Evolutionary conservation across 2,888 invertebrate species (phyloP), one percentile per base, ranked within the genome.

Genomic region (Thalpophila matura): DNA sequence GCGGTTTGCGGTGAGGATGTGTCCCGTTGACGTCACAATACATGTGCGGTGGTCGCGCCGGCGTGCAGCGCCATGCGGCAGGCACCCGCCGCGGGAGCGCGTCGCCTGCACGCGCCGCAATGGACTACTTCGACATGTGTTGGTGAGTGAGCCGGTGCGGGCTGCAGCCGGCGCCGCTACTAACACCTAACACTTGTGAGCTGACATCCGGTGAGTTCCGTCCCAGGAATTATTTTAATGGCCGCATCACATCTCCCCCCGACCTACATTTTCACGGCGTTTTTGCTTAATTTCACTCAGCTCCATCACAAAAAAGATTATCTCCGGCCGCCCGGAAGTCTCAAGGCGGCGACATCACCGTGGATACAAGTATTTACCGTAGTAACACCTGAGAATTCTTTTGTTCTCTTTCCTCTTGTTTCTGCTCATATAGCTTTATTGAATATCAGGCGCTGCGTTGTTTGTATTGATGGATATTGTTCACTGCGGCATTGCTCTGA

Each of bases 91-190:
- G 65, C 76, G 80, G 61, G 62, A n/a, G 74, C n/a, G 68, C 75
- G 74, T 72, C 45, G 47, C 54, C 58, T 68, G 60, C 57, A 56
- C 75, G 80, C 84, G 84, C 76, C 72, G 47, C 82, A 77, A 91
- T 92, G 92, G 91, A 90, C 75, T 91, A 92, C 84, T 91, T 93
- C 86, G 89, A 89, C 77, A 90, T 94, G 92, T 94, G 94, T 86
- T 94, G 94, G 94, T 94, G 93, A 94, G 94, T 93, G 86, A 81
- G 37, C 37, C 22, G 33, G 80, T 77, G 75, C 78, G 74, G 72
- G 60, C 71, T 68, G 69, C 53, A 54, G 59, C 58, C 80, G 80
- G 67, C 74, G 79, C 76, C 70, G 53, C 58, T 63, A 73, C 75
- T 79, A 75, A 79, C 69, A 74, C 86, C 87, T 88, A 88, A 89